These are phyloP conservation scores for Brachypalpus laphriformis DNA, from an alignment of 2,888 invertebrate species.

Conservation along the genomic window DNA sequence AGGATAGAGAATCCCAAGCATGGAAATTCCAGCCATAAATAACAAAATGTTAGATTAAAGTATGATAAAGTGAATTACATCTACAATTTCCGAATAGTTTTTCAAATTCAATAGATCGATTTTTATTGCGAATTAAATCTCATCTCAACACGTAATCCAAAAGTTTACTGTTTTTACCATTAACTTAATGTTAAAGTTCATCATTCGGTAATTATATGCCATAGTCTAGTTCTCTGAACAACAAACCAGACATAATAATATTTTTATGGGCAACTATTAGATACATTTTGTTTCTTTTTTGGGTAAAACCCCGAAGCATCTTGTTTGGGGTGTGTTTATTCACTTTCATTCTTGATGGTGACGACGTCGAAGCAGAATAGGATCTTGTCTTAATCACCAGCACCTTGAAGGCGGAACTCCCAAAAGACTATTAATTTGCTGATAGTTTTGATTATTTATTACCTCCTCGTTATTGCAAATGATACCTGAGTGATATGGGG, in stretches of 20 bases:
- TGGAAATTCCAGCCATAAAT: not conserved
- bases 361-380: not conserved
- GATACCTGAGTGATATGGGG: not conserved
- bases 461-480: not conserved
- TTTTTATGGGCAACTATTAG: not conserved
- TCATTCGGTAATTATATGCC: not conserved
- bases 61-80: not conserved
- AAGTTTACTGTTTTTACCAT: not conserved
- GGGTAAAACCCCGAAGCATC: constrained; percentile 21
- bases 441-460: not conserved
- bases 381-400: not conserved
- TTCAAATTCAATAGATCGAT: not conserved
- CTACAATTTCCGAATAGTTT: not conserved
- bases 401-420: constrained; percentile 17
- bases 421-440: constrained; percentile 3
- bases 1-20: not conserved
- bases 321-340: not conserved
- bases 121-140: constrained; percentile 13
- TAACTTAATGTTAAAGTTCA: constrained; percentile 18
- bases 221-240: constrained; percentile 13
- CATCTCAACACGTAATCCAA: not conserved
- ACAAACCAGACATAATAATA: not conserved
- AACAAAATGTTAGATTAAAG: not conserved
- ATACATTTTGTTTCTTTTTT: not conserved
- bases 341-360: constrained; percentile 3